Evolutionary conservation across 2,888 invertebrate species (phyloP).

Genomic region (Yponomeuta plumbellus): DNA sequence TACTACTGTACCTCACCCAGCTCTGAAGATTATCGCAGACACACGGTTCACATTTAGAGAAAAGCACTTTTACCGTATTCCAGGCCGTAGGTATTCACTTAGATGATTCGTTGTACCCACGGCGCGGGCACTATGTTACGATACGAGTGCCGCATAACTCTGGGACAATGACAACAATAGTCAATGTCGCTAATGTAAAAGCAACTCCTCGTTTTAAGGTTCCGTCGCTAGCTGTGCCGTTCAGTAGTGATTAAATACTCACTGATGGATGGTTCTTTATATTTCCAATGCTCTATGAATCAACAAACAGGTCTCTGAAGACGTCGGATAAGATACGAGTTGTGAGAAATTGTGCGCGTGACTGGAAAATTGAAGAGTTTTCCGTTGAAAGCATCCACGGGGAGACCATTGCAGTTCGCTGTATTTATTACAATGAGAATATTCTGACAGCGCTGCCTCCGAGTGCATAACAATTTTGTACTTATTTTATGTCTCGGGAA

Average conservation of each 20-base stretch:
- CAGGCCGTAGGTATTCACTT: background rate
- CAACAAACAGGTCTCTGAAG: background rate
- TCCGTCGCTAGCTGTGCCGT: background rate
- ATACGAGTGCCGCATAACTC: slow-evolving; percentile 1
- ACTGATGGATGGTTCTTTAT: background rate
- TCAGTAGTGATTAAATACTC: background rate
- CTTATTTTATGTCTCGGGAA: slow-evolving; percentile 8
- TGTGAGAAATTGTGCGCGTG: background rate
- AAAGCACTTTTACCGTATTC: background rate
- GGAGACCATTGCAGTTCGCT: background rate
- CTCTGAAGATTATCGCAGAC: too few species aligned
- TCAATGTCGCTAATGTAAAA: slow-evolving; percentile 8
- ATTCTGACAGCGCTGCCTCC: background rate
- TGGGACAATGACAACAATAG: slow-evolving; percentile 5
- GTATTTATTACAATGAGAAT: background rate
- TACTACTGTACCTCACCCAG: too few species aligned
- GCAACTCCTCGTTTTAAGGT: slow-evolving; percentile 2
- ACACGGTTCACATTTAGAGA: too few species aligned
- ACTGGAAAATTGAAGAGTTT: background rate
- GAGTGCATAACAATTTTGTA: background rate
- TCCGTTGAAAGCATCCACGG: background rate
- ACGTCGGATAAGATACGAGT: background rate
- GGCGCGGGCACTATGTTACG: background rate
- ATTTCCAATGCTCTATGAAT: background rate
- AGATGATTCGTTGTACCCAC: background rate